Percentiles rank a stretch among this genome's conserved stretches.
These are phyloP conservation scores for Machaerirhynchus nigripectus DNA, from an alignment of 2,113 vertebrate species.

Conservation along the genomic window DNA sequence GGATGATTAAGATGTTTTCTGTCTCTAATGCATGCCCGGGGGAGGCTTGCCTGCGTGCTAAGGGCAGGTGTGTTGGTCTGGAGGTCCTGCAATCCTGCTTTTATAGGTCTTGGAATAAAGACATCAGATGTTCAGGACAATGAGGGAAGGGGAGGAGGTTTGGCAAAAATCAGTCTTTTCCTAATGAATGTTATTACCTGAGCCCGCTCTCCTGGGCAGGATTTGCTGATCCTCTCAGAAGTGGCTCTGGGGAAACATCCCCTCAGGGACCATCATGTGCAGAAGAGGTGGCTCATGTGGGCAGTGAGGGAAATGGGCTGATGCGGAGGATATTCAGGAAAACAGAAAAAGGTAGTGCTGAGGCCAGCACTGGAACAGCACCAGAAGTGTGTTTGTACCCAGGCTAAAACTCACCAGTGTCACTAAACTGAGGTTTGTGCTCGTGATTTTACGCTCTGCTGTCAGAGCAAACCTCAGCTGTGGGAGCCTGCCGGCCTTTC, in stretches of 20 bases:
- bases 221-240: neutral
- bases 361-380: neutral
- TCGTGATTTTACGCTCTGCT: neutral
- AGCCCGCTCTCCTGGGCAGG: neutral
- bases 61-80: neutral
- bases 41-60: neutral
- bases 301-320: neutral
- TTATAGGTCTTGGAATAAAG: neutral
- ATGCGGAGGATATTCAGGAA: neutral
- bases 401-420: neutral
- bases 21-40: neutral
- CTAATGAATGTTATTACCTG: neutral
- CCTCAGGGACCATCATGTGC: accelerated
- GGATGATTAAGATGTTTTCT: constrained; percentile 50
- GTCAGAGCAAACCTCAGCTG: neutral
- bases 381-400: neutral
- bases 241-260: neutral
- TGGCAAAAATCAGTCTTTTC: neutral
- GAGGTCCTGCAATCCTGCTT: neutral
- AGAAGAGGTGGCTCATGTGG: neutral
- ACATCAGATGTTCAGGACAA: neutral
- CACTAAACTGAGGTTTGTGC: neutral
- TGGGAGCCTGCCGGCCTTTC: neutral
- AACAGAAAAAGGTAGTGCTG: neutral
- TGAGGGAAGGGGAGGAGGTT: neutral